Base-by-base conservation (phyloP, 2,113 vertebrate genomes). In the Phalacrocorax aristotelis region DNA sequence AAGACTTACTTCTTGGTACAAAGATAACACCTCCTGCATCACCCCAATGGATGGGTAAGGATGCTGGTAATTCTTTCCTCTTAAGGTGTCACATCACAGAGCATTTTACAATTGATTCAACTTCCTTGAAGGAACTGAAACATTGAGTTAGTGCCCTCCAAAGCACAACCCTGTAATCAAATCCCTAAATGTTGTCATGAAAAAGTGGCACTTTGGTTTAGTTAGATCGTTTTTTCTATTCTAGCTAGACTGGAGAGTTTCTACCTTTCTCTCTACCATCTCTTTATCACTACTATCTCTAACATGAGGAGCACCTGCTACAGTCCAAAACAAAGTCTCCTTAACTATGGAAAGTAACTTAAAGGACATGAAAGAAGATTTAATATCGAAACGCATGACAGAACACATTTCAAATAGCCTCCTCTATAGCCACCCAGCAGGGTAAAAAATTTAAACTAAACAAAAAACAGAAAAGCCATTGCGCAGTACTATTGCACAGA, bases 11-110 rank as follows among this genome's bases (percentile, higher is more conserved):
- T 81, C 85, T 70, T 81, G 38, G 58, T 48, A 80, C 38, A 82
- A 92, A 96, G 95, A 83, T 18, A 75, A 88, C 76, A 79, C 83
- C 83, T 36, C 57, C 42, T 80, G 34, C 57, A 85, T 89, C 83
- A 85, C 44, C n/a, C 32, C 74, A 79, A 38, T 30, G 62, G 78
- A 83, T 36, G 62, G 91, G n/a, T 78, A 94, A 90, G 52, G 69
- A 79, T 81, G 26, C 44, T 71, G 48, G 6, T 68, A 90, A 58
- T 83, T 90, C 54, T 62, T 85, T 65, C 74, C 74, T 78, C 92
- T 95, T 79, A 87, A 94, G 26, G 18, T 89, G 65, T 52, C n/a
- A 62, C 30, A 90, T 42, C 44, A 89, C 61, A 87, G 55, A 79
- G 46, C 11, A 44, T 76, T 81, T 87, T 65, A 84, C 21, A 64